Conservation (phyloP, 2,888 invertebrate species). For the Leptinotarsa juncta region DNA sequence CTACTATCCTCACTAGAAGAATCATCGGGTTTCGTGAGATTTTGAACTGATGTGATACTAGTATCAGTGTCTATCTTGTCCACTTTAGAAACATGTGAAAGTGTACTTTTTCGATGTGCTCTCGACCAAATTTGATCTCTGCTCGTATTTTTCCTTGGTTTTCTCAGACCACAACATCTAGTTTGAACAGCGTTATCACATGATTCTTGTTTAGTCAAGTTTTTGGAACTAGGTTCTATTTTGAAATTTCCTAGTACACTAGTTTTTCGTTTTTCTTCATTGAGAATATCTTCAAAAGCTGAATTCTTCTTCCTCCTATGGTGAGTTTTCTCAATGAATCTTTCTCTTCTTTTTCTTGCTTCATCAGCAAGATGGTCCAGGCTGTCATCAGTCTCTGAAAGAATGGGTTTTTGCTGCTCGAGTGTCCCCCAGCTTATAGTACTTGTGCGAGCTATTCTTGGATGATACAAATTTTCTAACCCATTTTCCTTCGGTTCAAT, state of each 20-base stretch:
- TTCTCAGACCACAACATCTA: not conserved
- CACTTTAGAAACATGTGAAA: not conserved
- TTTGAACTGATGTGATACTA: not conserved
- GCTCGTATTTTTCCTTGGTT: not conserved
- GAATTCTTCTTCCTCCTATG: not conserved
- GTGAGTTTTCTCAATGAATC: not conserved
- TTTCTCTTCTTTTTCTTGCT: not conserved
- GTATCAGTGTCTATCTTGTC: not conserved
- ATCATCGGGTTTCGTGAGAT: not conserved
- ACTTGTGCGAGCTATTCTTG: not conserved
- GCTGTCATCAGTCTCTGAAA: not conserved
- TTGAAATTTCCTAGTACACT: too few relatives aligned
- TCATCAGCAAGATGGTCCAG: not conserved
- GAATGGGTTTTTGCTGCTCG: not conserved
- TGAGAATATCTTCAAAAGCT: constrained; percentile 2
- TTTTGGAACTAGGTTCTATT: not conserved
- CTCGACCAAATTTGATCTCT: not conserved
- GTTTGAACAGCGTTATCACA: not conserved
- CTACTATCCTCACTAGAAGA: not conserved
- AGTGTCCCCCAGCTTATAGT: not conserved
- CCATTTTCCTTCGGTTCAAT: not conserved
- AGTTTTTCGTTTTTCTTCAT: not conserved
- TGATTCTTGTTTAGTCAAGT: not conserved
- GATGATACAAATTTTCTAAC: not conserved
- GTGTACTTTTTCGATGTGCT: not conserved